Evolutionary conservation across 1,140 invertebrate genomes (phyloP), one percentile per base, ranked within the genome.

Genomic region (Arion vulgaris): DNA sequence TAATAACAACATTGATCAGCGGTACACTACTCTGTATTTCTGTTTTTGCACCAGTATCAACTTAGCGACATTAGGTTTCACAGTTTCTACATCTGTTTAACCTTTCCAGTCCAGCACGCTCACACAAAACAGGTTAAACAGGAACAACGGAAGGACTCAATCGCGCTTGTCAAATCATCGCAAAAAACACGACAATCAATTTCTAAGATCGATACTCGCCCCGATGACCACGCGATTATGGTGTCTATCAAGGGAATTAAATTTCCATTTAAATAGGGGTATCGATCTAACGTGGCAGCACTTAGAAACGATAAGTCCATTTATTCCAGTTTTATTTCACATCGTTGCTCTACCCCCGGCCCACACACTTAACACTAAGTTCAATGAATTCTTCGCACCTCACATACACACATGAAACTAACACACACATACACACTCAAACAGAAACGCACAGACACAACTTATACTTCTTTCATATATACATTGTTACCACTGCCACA

Each of bases 251-350:
- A 7, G 62, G 62, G 62, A 66, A 66, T 66, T 66, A 66, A 66
- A 66, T 66, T 66, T 66, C 62, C 62, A 66, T 66, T 66, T 66
- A 66, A 66, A 66, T 66, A 28, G 62, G 5, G 62, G 62, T 66
- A 66, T 66, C 62, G 62, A 66, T 32, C 62, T 32, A 17, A 23
- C 7, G 62, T 66, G 62, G 28, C 62, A 66, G 62, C 62, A 66
- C 62, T 66, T 66, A 32, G 28, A 66, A n/a, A 66, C 62, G n/a
- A 66, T 28, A 66, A 32, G 62, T 34, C 1, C 62, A 66, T 66
- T 66, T 66, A 66, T 66, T 66, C n/a, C n/a, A 66, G n/a, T n/a
- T 66, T 66, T 66, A 17, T 34, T 66, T 34, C 62, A 66, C n/a
- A 32, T 66, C 28, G 4, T 17, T 23, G 4, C 53, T n/a, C n/a